These are phyloP conservation scores for Arvicanthis niloticus DNA, from an alignment of 2,113 vertebrate species.

Conservation along the genomic window DNA sequence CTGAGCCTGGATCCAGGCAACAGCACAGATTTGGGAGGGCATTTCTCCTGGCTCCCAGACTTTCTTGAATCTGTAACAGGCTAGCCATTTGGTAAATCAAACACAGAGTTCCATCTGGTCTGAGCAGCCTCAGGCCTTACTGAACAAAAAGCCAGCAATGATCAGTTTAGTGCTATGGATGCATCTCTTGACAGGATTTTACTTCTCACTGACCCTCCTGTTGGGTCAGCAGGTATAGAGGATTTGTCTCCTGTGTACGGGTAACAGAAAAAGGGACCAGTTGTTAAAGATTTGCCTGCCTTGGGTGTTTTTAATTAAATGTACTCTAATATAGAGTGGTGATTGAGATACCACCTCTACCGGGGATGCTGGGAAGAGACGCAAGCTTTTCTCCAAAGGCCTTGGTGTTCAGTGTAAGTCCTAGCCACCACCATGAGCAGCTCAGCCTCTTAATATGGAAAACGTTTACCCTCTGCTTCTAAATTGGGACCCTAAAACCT, in stretches of 20 bases:
- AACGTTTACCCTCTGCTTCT: constrained; percentile 51
- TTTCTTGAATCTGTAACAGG: neutral
- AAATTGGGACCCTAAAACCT: constrained; percentile 63
- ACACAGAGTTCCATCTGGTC: constrained; percentile 31
- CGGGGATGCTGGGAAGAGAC: neutral
- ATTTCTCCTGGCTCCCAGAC: neutral
- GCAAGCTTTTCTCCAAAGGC: constrained; percentile 2
- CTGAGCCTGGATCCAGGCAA: neutral
- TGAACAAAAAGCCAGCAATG: constrained; percentile 8
- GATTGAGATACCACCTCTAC: neutral
- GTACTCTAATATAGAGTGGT: neutral
- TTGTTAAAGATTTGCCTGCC: constrained; percentile 8
- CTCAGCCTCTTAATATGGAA: constrained; percentile 61
- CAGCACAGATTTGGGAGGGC: neutral
- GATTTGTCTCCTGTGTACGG: constrained; percentile 30
- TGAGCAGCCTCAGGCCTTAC: constrained; percentile 20
- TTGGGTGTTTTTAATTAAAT: constrained; percentile 42
- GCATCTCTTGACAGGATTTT: neutral
- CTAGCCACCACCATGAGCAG: neutral
- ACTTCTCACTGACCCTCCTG: neutral
- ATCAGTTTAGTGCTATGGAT: neutral
- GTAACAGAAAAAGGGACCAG: constrained; percentile 2
- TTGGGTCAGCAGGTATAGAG: neutral
- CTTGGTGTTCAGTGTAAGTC: neutral
- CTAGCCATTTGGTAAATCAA: constrained; percentile 40